phyloP scores from a whole-genome alignment of 2,113 vertebrate genomes.

The Anarhynchus alexandrinus region DNA sequence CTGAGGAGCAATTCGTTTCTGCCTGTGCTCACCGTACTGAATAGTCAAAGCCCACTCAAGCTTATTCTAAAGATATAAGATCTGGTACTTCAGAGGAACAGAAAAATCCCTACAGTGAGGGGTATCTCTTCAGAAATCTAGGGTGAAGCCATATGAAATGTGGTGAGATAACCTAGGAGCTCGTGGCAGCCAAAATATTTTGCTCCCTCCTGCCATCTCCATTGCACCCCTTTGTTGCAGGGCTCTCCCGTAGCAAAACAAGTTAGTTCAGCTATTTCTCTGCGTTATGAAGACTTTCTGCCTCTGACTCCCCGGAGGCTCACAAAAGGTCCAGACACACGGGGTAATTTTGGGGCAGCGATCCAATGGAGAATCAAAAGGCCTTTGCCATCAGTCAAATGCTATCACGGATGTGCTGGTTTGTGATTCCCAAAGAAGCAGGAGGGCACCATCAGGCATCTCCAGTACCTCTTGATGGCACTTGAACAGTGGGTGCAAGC shows the following conservation, averaged over 20 bases:
- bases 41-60: neutral
- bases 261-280: neutral
- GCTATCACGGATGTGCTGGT: neutral
- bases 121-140: neutral
- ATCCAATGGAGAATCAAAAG: neutral
- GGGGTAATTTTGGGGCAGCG: neutral
- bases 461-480: neutral
- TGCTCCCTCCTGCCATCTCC: neutral
- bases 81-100: neutral
- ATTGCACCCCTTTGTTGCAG: neutral
- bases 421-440: neutral
- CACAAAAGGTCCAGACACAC: neutral
- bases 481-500: neutral
- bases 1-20: neutral
- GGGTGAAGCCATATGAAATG: neutral
- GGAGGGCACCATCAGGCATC: neutral
- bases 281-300: neutral
- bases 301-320: neutral
- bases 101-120: neutral
- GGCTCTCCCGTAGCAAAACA: rapidly evolving
- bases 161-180: neutral
- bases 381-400: neutral
- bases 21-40: neutral
- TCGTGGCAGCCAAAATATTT: neutral
- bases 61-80: neutral